These are phyloP conservation scores for Tenthredo distinguenda DNA, from an alignment of 2,888 invertebrate species.

Conservation along the genomic window DNA sequence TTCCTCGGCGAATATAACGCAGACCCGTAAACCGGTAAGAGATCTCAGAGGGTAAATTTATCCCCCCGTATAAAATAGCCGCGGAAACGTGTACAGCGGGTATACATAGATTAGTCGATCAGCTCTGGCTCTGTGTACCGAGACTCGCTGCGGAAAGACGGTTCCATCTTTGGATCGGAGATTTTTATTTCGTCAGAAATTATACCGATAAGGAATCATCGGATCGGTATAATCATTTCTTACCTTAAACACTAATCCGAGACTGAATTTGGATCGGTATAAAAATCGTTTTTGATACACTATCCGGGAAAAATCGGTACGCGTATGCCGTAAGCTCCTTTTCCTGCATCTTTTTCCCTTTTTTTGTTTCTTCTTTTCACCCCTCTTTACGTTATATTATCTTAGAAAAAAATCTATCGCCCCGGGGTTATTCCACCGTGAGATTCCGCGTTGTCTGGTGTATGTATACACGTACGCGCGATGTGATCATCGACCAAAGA, in stretches of 20 bases:
- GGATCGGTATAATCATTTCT: too few relatives aligned
- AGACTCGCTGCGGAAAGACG: background rate
- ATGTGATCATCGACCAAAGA: slow-evolving; percentile 34
- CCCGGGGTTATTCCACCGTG: slow-evolving; percentile 31
- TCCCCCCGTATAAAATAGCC: background rate
- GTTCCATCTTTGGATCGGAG: background rate
- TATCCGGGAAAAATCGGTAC: background rate
- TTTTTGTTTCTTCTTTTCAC: background rate
- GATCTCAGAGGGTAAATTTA: background rate
- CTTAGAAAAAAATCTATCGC: background rate
- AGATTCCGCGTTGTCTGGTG: slow-evolving; percentile 5
- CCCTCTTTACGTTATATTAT: background rate
- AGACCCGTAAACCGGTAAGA: background rate
- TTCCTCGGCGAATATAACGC: background rate
- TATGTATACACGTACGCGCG: background rate
- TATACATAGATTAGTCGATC: background rate
- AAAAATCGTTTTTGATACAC: background rate
- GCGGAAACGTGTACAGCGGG: background rate
- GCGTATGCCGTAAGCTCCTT: background rate
- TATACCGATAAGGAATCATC: background rate
- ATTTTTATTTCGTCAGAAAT: background rate
- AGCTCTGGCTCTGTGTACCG: background rate
- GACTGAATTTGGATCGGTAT: too few relatives aligned
- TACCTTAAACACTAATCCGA: too few relatives aligned
- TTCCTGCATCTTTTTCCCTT: background rate